Evolutionary conservation across 2,113 vertebrate species (phyloP).

Genomic region (Diphyllodes magnificus): DNA sequence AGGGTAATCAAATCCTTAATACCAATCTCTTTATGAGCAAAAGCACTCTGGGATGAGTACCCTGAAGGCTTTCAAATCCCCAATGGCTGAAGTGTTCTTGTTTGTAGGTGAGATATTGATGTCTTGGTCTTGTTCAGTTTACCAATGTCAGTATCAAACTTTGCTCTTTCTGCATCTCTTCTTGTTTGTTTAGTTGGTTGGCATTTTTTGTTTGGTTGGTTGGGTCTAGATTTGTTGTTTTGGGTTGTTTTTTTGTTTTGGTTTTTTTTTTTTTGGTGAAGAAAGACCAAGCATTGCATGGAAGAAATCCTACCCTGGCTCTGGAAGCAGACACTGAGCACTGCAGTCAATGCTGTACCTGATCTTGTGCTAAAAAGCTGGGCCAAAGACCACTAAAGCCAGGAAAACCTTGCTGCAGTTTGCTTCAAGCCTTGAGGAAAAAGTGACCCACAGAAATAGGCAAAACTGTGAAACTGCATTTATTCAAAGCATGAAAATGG

Average conservation of each 20-base stretch:
- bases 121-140: not conserved
- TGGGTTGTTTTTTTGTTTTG: not conserved
- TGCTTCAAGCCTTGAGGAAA: not conserved
- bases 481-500: not conserved
- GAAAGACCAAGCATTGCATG: not conserved
- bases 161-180: not conserved
- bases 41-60: not conserved
- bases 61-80: not conserved
- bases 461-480: not conserved
- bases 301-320: not conserved
- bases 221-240: not conserved
- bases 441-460: not conserved
- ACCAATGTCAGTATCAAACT: not conserved
- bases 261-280: not conserved
- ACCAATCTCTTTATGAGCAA: not conserved
- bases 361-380: not conserved
- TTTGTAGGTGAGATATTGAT: not conserved
- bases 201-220: not conserved
- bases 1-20: not conserved
- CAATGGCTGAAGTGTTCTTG: accelerated
- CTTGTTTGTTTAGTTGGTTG: not conserved
- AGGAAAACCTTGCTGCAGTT: not conserved
- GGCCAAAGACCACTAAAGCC: not conserved
- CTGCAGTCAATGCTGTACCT: not conserved
- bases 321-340: not conserved